phyloP scores from a whole-genome alignment of 2,888 invertebrate genomes.

The Drosophila robusta region DNA sequence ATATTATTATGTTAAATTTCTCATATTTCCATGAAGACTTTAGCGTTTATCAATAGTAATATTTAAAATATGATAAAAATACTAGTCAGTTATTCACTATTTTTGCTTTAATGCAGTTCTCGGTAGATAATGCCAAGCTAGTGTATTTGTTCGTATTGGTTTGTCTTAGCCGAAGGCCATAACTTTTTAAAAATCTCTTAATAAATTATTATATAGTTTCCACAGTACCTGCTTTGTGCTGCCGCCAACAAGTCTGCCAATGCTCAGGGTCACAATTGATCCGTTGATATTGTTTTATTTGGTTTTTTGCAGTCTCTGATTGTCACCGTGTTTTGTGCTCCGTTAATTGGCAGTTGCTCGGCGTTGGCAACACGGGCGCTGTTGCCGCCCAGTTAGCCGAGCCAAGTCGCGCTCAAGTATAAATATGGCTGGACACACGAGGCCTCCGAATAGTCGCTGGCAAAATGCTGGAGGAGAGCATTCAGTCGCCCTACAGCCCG shows the following conservation, averaged over 20 bases:
- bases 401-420: constrained; percentile 29
- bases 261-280: constrained; percentile 41
- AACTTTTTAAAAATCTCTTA: too few species aligned
- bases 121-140: too few species aligned
- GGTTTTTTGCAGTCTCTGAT: constrained; percentile 53
- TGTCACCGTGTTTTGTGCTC: constrained; percentile 7
- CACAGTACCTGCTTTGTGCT: constrained; percentile 9
- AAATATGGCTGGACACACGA: constrained; percentile 45
- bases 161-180: too few species aligned
- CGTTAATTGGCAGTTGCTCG: constrained; percentile 48
- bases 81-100: too few species aligned
- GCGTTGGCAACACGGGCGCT: not conserved
- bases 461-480: constrained; percentile 39
- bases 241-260: constrained; percentile 57
- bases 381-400: not conserved
- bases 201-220: not conserved
- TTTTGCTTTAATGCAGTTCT: too few species aligned
- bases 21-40: too few species aligned
- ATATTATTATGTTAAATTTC: too few species aligned
- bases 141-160: too few species aligned
- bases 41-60: too few species aligned
- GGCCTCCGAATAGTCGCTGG: constrained; percentile 33
- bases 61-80: too few species aligned
- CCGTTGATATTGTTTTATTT: constrained; percentile 35
- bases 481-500: constrained; percentile 57